Percentiles rank a stretch among this genome's conserved stretches.
Conservation (phyloP, 2,888 invertebrate genomes). For the Sicus ferrugineus region DNA sequence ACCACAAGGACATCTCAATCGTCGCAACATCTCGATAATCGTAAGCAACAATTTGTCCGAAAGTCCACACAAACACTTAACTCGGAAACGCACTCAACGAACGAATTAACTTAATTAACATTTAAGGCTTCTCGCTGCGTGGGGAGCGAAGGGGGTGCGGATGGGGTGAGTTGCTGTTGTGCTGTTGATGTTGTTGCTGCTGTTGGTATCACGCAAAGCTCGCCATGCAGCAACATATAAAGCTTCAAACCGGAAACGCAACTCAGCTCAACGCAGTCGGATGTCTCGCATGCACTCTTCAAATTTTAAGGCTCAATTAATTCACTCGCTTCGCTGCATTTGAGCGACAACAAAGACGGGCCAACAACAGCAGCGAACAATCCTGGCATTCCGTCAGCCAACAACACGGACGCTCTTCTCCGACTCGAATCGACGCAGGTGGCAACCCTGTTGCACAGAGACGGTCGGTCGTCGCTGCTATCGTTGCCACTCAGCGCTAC, state of each 20-base stretch:
- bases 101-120: slow-evolving; percentile 32
- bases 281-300: slow-evolving; percentile 30
- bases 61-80: slow-evolving; percentile 38
- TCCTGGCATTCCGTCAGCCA: neutral
- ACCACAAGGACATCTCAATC: too few species aligned
- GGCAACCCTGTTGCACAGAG: too few species aligned
- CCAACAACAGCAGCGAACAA: neutral
- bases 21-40: neutral
- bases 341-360: neutral
- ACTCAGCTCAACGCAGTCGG: slow-evolving; percentile 13
- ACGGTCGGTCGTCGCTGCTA: too few species aligned
- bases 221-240: neutral
- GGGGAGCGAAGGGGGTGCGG: neutral
- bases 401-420: too few species aligned
- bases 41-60: slow-evolving; percentile 33
- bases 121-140: neutral
- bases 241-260: slow-evolving; percentile 2
- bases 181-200: neutral
- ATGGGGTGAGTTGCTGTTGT: neutral
- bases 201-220: neutral
- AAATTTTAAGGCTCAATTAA: slow-evolving; percentile 37
- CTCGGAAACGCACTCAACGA: slow-evolving; percentile 40
- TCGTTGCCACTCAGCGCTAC: too few species aligned
- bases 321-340: too few species aligned
- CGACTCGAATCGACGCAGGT: too few species aligned